These are phyloP conservation scores for Protonemura montana DNA, from an alignment of 2,888 invertebrate genomes.

Conservation along the genomic window DNA sequence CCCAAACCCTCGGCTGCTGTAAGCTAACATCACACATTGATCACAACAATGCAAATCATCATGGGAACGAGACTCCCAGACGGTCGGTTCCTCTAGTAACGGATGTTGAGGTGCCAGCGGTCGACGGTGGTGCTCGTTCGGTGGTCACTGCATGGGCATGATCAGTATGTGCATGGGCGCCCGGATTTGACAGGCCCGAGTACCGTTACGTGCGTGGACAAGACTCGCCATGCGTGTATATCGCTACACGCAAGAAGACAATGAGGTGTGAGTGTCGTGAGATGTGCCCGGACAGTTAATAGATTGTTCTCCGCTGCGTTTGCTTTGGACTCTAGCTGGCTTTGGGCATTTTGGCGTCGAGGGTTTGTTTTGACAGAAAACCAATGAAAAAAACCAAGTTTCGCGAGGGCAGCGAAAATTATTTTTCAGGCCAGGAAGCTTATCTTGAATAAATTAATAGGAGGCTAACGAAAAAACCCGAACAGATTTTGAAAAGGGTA, in stretches of 20 bases:
- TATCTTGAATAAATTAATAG: background rate
- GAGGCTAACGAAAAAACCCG: background rate
- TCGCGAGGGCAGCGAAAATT: background rate
- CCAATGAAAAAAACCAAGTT: background rate
- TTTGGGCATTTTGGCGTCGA: background rate
- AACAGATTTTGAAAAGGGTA: constrained; percentile 21
- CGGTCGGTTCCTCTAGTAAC: background rate
- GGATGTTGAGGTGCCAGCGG: background rate
- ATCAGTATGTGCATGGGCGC: background rate
- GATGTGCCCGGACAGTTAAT: background rate
- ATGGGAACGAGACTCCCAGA: background rate
- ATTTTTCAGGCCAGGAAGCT: too few relatives aligned
- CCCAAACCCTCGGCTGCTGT: background rate
- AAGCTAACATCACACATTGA: background rate
- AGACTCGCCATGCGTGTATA: background rate
- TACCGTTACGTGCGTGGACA: background rate
- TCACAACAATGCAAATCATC: background rate
- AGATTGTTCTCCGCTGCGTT: background rate
- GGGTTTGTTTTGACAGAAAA: background rate
- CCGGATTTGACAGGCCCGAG: background rate
- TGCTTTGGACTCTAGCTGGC: background rate
- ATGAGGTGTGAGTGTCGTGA: background rate
- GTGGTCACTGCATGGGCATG: background rate
- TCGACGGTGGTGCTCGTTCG: background rate
- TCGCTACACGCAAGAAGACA: background rate